These are phyloP conservation scores for Penaeus chinensis DNA, from an alignment of 1,140 invertebrate genomes.

Conservation along the genomic window DNA sequence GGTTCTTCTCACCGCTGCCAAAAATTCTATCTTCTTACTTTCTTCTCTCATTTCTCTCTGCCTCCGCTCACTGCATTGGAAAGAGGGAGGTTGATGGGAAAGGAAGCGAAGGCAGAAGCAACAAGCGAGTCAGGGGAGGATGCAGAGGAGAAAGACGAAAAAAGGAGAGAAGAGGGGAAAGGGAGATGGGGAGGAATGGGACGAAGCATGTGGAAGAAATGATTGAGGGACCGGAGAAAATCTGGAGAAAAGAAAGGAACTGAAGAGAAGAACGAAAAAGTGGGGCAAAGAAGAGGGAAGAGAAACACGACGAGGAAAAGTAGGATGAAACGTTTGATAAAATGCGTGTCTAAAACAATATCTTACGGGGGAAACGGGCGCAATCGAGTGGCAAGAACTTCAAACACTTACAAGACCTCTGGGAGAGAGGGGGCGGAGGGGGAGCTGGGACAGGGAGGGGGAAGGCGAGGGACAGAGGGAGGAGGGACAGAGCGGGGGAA, in stretches of 20 bases:
- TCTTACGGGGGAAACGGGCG: conserved; percentile 31
- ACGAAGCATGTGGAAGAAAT: not conserved
- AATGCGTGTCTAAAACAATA: conserved; percentile 55
- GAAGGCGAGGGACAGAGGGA: not conserved
- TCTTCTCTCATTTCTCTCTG: no score
- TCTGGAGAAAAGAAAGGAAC: not conserved
- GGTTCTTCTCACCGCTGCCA: no score
- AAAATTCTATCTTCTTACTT: no score
- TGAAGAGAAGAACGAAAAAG: not conserved
- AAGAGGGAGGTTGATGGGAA: not conserved
- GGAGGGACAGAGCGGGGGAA: no score
- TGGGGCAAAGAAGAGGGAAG: not conserved
- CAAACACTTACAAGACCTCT: conserved; percentile 31
- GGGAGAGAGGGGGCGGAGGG: not conserved
- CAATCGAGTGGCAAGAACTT: conserved; percentile 54
- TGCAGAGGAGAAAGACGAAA: not conserved
- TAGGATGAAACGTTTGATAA: conserved; percentile 28
- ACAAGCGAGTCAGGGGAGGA: no score
- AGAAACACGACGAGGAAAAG: not conserved
- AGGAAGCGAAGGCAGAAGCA: not conserved
- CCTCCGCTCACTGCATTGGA: no score
- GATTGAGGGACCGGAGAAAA: not conserved
- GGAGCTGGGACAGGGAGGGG: not conserved
- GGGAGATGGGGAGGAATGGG: not conserved
- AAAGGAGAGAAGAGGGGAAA: not conserved